Evolutionary conservation across 2,888 invertebrate genomes (phyloP).

Genomic region (Caenorhabditis panamensis): DNA sequence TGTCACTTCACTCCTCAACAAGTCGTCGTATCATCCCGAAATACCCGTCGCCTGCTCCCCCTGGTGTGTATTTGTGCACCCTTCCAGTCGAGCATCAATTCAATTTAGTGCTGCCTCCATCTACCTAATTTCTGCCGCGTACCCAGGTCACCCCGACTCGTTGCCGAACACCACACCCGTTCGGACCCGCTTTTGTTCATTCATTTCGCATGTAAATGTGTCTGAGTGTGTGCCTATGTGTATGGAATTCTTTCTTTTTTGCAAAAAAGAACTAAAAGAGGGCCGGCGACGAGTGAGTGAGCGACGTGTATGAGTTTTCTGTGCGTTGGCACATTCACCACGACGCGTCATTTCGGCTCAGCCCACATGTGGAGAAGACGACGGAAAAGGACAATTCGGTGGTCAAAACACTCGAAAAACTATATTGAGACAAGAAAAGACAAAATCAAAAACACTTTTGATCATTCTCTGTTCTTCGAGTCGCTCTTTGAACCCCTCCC

Average conservation of each 20-base stretch:
- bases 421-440: background rate
- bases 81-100: slow-evolving; percentile 21
- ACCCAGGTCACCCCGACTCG: slow-evolving; percentile 19
- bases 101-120: slow-evolving; percentile 33
- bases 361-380: background rate
- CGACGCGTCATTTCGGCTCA: slow-evolving; percentile 19
- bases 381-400: slow-evolving; percentile 18
- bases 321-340: slow-evolving; percentile 32
- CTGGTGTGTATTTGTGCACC: slow-evolving; percentile 12
- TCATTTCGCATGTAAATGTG: slow-evolving; percentile 4
- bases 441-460: background rate
- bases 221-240: slow-evolving; percentile 1
- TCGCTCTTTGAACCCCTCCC: too few species aligned
- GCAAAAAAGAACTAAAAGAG: slow-evolving; percentile 17
- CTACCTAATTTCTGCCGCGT: slow-evolving; percentile 4
- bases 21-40: background rate
- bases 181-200: slow-evolving; percentile 9
- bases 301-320: slow-evolving; percentile 24
- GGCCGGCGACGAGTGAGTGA: slow-evolving; percentile 4
- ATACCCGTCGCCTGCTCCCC: background rate
- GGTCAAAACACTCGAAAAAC: slow-evolving; percentile 33
- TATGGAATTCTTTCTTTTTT: slow-evolving; percentile 8
- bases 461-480: too few species aligned
- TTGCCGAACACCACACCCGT: background rate
- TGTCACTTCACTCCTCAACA: background rate